A percentile compares a stretch with the other conserved stretches of the same genome.
phyloP scores from a whole-genome alignment of 2,797 vertebrate genomes.

The Etheostoma nigrum region DNA sequence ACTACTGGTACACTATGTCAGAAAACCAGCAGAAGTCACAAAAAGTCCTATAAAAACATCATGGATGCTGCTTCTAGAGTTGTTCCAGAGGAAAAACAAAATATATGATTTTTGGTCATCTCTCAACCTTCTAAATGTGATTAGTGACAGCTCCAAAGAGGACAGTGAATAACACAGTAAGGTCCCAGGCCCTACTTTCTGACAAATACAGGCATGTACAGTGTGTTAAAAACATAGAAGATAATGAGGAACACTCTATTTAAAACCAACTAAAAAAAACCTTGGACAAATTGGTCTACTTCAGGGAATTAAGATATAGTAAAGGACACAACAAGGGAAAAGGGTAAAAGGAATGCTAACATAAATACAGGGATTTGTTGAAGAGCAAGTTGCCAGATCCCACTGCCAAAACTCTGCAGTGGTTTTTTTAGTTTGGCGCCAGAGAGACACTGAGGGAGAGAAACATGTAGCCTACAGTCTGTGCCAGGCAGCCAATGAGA shows the following conservation, averaged over 20 bases:
- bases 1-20: slow-evolving; percentile 6
- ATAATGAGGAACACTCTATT: slow-evolving; percentile 36
- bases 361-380: slow-evolving; percentile 55
- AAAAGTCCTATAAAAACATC: neutral
- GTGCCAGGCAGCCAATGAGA: slow-evolving; percentile 70
- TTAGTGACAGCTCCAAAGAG: slow-evolving; percentile 10
- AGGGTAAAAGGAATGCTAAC: slow-evolving; percentile 46
- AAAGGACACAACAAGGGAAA: slow-evolving; percentile 41
- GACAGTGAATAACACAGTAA: slow-evolving; percentile 3
- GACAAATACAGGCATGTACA: slow-evolving; percentile 10
- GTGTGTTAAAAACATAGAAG: slow-evolving; percentile 44
- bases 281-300: slow-evolving; percentile 53
- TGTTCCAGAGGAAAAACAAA: slow-evolving; percentile 3
- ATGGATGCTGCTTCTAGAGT: slow-evolving; percentile 6
- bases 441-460: slow-evolving; percentile 55
- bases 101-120: neutral
- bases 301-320: slow-evolving; percentile 39
- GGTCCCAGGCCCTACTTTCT: slow-evolving; percentile 35
- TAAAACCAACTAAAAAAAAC: slow-evolving; percentile 24
- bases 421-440: slow-evolving; percentile 66
- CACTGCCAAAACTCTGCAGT: slow-evolving; percentile 71
- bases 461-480: slow-evolving; percentile 38
- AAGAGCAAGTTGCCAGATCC: slow-evolving; percentile 53
- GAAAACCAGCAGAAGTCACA: slow-evolving; percentile 4
- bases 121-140: slow-evolving; percentile 1